Evolutionary conservation across 2,888 invertebrate genomes (phyloP), one percentile per base, ranked within the genome.

Genomic region (Bellardia bayeri): DNA sequence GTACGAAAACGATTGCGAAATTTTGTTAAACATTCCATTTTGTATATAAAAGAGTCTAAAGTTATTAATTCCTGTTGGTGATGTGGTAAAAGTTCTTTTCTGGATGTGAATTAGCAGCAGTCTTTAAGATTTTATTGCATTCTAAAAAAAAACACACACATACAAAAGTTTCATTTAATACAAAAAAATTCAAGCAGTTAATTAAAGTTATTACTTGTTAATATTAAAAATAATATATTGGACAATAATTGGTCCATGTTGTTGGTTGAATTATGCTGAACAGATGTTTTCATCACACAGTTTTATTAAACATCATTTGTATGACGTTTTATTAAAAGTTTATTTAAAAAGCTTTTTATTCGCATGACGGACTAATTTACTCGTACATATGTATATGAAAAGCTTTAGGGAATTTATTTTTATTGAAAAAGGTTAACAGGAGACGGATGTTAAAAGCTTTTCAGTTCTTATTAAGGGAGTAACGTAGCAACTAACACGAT

Each of bases 1-100:
- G 90, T 90, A 72, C 90, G 89, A 16, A 90, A 82, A 45, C 90
- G 89, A 42, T 88, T 89, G 3, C 86, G 86, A 23, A 91, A 78
- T 81, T 92, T 92, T 16, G 69, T 75, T 45, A 76, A 49, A 75
- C 56, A 64, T 30, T 90, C 92, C 93, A 93, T 92, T 64, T 30
- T 85, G 5, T 37, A 37, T 1, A 6, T 37, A 37, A 37, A 37
- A 13, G 14, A 11, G 2, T 37, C 13, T 16, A 16, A 13, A 23
- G 23, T 56, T 58, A n/a, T 9, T 45, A 9, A 7, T 63, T 58
- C 42, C 2, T 16, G 11, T 61, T 51, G n/a, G 11, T 51, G 33
- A 40, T 58, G 74, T 63, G 16, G 42, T 49, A 30, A 45, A 40
- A n/a, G 61, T 69, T 63, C 76, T 76, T 81, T 51, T 1, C n/a